Conservation (phyloP, 2,888 invertebrate genomes). For the Micoletzkya japonica region DNA sequence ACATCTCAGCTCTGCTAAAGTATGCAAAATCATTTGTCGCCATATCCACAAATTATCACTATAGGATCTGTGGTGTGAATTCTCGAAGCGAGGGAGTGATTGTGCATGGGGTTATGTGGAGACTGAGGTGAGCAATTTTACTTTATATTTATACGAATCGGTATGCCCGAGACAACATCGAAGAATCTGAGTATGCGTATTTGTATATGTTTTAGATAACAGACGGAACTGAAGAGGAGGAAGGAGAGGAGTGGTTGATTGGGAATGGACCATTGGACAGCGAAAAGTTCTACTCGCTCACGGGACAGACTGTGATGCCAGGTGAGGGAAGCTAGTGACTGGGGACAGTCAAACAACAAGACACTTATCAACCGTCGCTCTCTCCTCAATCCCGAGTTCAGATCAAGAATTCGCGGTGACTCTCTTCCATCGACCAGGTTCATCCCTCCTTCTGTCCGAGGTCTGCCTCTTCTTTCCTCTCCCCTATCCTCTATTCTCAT, state of each 20-base stretch:
- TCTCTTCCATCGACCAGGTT: slow-evolving; percentile 47
- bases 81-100: slow-evolving; percentile 54
- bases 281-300: slow-evolving; percentile 56
- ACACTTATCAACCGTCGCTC: neutral
- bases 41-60: slow-evolving; percentile 21
- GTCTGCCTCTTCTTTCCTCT: neutral
- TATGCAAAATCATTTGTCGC: slow-evolving; percentile 13
- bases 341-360: neutral
- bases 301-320: slow-evolving; percentile 47
- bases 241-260: slow-evolving; percentile 43
- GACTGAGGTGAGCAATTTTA: slow-evolving; percentile 14
- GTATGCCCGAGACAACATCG: neutral
- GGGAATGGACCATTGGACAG: slow-evolving; percentile 57
- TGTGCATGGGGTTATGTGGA: slow-evolving; percentile 53
- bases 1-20: slow-evolving; percentile 54
- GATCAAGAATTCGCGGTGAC: slow-evolving; percentile 57
- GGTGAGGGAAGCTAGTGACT: slow-evolving; percentile 30
- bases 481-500: neutral
- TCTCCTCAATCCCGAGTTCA: slow-evolving; percentile 20
- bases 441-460: slow-evolving; percentile 45
- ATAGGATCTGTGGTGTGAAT: slow-evolving; percentile 57
- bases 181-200: neutral
- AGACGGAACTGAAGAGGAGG: slow-evolving; percentile 31
- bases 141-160: neutral
- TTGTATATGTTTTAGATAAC: slow-evolving; percentile 26